Evolutionary conservation across 1,140 invertebrate species (phyloP).

Genomic region (Trichonephila inaurata): DNA sequence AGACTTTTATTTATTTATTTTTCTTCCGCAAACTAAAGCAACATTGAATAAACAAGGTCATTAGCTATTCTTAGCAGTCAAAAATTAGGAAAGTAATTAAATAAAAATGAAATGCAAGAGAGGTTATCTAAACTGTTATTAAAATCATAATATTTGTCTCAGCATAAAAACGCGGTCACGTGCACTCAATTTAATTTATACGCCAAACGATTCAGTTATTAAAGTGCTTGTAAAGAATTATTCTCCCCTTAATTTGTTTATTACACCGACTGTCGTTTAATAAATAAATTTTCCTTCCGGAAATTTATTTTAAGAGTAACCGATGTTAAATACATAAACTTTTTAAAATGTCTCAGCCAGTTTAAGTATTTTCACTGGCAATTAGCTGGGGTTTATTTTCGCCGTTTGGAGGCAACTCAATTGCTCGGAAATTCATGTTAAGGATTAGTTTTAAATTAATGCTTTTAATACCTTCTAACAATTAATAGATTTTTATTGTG

Average conservation of each 20-base stretch:
- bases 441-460: slow-evolving; percentile 6
- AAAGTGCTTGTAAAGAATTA: slow-evolving; percentile 10
- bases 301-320: slow-evolving; percentile 34
- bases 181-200: slow-evolving; percentile 19
- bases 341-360: neutral
- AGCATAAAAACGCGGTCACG: neutral
- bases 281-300: slow-evolving; percentile 18
- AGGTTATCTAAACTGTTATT: neutral
- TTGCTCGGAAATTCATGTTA: slow-evolving; percentile 12
- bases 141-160: neutral
- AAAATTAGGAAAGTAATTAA: neutral
- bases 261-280: neutral
- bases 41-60: no score
- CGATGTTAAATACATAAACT: slow-evolving; percentile 35
- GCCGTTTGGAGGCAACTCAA: neutral
- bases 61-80: neutral
- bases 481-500: neutral
- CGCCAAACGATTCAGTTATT: slow-evolving; percentile 1
- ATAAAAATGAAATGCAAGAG: neutral
- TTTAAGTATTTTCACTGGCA: slow-evolving; percentile 5
- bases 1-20: no score
- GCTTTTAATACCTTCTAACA: slow-evolving; percentile 1
- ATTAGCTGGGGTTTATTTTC: neutral
- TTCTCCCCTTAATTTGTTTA: slow-evolving; percentile 19
- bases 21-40: no score